A percentile compares a stretch with the other conserved stretches of the same genome.
Evolutionary conservation across 2,888 invertebrate species (phyloP).

Genomic region (Oasisia sp.): DNA sequence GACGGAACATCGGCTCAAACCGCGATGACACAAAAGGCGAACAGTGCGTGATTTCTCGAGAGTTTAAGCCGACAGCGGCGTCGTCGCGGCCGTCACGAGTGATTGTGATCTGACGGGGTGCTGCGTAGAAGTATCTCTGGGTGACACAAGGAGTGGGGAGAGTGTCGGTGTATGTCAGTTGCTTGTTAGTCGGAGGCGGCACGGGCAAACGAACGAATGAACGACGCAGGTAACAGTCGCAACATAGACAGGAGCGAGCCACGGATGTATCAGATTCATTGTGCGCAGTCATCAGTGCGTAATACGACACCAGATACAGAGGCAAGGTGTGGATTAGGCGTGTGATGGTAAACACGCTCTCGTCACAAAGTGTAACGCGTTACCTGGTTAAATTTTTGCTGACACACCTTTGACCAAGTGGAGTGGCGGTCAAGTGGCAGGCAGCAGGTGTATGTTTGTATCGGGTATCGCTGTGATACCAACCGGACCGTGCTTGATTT

Average conservation of each 20-base stretch:
- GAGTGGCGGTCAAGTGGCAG: not conserved
- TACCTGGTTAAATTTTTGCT: not conserved
- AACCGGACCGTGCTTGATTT: not conserved
- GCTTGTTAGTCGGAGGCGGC: not conserved
- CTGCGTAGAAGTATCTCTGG: not conserved
- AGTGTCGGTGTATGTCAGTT: not conserved
- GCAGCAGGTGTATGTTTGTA: not conserved
- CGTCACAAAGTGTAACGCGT: not conserved
- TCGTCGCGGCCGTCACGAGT: not conserved
- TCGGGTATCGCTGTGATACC: not conserved
- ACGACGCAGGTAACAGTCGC: not conserved
- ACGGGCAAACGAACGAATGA: not conserved
- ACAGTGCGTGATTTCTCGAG: not conserved
- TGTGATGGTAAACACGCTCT: not conserved
- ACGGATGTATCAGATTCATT: not conserved
- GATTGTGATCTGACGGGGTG: not conserved
- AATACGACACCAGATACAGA: not conserved
- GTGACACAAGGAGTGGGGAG: not conserved
- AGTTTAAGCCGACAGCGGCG: not conserved
- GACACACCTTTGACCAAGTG: not conserved
- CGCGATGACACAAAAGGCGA: not conserved
- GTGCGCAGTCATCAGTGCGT: not conserved
- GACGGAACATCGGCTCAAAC: not conserved
- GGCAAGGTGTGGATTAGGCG: not conserved
- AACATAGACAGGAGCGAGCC: not conserved